Evolutionary conservation across 64 coral and sea anemone species (phyloP), one percentile per base, ranked within the genome.

Genomic region (Montipora capricornis): DNA sequence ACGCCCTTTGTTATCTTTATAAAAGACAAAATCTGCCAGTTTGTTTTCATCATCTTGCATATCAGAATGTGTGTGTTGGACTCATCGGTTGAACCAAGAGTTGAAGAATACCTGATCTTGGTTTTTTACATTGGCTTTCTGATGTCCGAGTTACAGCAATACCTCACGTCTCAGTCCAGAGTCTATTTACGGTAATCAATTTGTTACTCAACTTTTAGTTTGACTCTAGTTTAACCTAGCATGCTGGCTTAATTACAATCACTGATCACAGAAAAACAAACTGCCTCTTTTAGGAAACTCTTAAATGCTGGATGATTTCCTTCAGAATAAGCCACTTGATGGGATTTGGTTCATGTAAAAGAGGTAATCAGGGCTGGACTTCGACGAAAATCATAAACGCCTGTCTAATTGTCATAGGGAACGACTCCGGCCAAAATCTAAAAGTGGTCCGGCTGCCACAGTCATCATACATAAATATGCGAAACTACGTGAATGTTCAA

Each of bases 121-220:
- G 24, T 89, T n/a, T 89, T 89, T 77, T 89, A 77, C 58, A 61
- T 78, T 16, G 73, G 87, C 6, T 89, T 67, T 3, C 17, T 77
- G 5, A 20, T 89, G 7, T 76, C 73, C 4, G 87, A 89, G 70
- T 17, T 77, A 5, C 87, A 89, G 44, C 87, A 89, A 20, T 89
- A 89, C n/a, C 49, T 14, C 7, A 76, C 73, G 20, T 78, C 50
- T 77, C 6, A 84, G 71, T 69, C 37, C 44, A 49, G 66, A 16
- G 51, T 61, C 3, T 61, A 89, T 60, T 37, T 78, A 44, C 49
- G 71, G 71, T 78, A 58, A 49, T 55, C 52, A 55, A 55, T 55
- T 55, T 7, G 52, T 55, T 1, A 8, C 2, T 9, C 37, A 77
- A 47, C 11, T 13, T 49, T 49, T 17, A 78, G 1, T 22, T 78